These are phyloP conservation scores for Saccopteryx bilineata DNA, from an alignment of 2,113 vertebrate species.

Conservation along the genomic window DNA sequence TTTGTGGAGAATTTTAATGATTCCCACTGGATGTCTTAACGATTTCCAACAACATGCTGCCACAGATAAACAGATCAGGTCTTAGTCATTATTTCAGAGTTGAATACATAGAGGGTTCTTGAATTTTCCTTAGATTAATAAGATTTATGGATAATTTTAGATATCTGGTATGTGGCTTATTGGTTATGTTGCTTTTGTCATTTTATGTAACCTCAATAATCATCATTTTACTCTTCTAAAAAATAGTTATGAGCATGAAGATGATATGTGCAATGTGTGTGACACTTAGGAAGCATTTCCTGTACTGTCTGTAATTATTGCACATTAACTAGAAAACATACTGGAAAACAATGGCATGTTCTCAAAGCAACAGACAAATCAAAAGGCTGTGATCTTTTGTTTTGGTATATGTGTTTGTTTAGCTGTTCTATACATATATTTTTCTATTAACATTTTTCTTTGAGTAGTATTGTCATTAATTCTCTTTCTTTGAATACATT, in stretches of 20 bases:
- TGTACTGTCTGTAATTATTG: background rate
- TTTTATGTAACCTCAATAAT: background rate
- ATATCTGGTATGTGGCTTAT: background rate
- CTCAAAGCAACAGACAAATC: background rate
- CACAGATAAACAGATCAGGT: background rate
- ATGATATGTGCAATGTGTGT: background rate
- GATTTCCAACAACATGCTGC: background rate
- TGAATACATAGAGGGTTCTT: background rate
- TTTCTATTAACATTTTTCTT: constrained; percentile 17
- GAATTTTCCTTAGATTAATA: constrained; percentile 45
- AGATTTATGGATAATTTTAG: background rate
- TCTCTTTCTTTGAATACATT: background rate
- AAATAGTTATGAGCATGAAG: background rate
- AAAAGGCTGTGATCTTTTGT: background rate
- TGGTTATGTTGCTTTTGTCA: background rate
- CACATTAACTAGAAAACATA: background rate
- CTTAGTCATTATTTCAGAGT: background rate
- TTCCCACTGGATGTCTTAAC: background rate
- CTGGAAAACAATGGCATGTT: background rate
- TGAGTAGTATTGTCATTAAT: background rate
- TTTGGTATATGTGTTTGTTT: background rate
- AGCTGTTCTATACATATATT: background rate
- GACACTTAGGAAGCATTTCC: background rate
- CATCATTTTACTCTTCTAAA: background rate
- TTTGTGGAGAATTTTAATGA: constrained; percentile 37